Evolutionary conservation across 2,113 vertebrate genomes (phyloP), one percentile per base, ranked within the genome.

Genomic region (Zapus hudsonius): DNA sequence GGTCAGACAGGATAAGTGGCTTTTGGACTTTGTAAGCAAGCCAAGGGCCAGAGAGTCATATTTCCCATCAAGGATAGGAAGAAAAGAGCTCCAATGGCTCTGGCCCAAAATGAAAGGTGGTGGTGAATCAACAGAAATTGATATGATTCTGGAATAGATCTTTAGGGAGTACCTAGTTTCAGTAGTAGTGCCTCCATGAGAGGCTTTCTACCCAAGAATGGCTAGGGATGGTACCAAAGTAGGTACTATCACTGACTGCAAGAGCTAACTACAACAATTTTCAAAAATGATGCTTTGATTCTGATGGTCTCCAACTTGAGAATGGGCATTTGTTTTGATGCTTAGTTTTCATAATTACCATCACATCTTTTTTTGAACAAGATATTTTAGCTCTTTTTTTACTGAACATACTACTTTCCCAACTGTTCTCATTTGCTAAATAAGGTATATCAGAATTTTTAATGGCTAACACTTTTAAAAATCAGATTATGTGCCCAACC

Each of bases 391-490:
- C 36, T 94, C 75, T 83, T 86, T 90, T 86, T 90, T 84, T 42
- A 67, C 40, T 84, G 63, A 7, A 29, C 42, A 27, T 87, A 57
- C 88, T 94, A 90, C 87, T 87, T 92, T 76, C 27, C 67, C 86
- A 95, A 73, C 61, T 87, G 73, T 92, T 92, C 64, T 67, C 83
- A 63, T 94, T 88, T 91, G 86, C 83, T 79, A 92, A 69, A 94
- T 36, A 69, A 92, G 59, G 57, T 69, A 0, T 82, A 27, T 93
- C 52, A 36, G 73, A 80, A 92, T 83, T 66, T 80, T n/a, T 89
- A 84, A 95, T 69, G 57, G 89, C 92, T 84, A 92, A 94, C n/a
- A 79, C 36, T 89, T 47, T 94, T 73, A 29, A 70, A 91, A 96
- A 88, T 42, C 33, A 96, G 85, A 92, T 92, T 92, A 93, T 88